phyloP scores from a whole-genome alignment of 2,888 invertebrate species.

The Microplitis deprimator region DNA sequence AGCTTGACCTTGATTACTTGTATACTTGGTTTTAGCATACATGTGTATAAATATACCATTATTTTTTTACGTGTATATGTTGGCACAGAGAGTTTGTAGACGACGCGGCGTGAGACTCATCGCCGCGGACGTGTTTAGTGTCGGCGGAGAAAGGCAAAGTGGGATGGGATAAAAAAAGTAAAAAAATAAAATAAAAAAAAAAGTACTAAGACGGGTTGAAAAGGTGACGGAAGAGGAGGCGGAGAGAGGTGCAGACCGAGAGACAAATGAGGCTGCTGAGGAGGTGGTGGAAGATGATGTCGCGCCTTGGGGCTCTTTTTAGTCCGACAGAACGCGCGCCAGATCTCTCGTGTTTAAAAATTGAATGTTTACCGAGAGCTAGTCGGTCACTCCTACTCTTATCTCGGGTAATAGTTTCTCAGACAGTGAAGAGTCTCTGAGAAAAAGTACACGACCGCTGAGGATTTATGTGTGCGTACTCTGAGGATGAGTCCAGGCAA shows the following conservation, averaged over 20 bases:
- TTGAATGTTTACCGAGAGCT: slow-evolving; percentile 25
- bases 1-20: slow-evolving; percentile 40
- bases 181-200: neutral
- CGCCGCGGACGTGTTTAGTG: slow-evolving; percentile 13
- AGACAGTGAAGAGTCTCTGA: neutral
- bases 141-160: slow-evolving; percentile 35
- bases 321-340: slow-evolving; percentile 7
- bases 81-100: slow-evolving; percentile 13
- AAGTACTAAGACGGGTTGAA: slow-evolving; percentile 32
- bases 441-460: no score
- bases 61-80: neutral
- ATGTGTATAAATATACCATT: neutral
- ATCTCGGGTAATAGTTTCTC: slow-evolving; percentile 24
- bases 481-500: no score
- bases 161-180: neutral
- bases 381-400: slow-evolving; percentile 6
- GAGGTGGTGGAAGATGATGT: slow-evolving; percentile 36
- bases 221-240: slow-evolving; percentile 31
- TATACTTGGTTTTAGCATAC: slow-evolving; percentile 28
- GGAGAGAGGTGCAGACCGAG: slow-evolving; percentile 13
- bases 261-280: slow-evolving; percentile 41
- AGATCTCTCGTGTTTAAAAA: slow-evolving; percentile 41
- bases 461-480: no score
- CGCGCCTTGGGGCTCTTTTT: slow-evolving; percentile 40
- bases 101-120: slow-evolving; percentile 22